phyloP scores from a whole-genome alignment of 92 coral and sea anemone genomes.

The Epizoanthus ramosus region DNA sequence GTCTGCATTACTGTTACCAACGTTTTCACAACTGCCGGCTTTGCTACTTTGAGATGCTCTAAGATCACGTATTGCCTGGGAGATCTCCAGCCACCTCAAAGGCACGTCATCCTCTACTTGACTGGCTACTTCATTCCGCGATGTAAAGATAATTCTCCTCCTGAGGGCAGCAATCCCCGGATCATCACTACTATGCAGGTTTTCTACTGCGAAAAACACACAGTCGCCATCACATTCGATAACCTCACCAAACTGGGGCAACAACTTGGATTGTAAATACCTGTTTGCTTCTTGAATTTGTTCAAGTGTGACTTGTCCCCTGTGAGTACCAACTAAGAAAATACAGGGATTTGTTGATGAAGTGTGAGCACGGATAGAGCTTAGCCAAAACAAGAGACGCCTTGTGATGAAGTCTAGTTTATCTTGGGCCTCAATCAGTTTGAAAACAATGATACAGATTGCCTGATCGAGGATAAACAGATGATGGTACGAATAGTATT shows the following conservation, averaged over 20 bases:
- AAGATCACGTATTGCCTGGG: constrained; percentile 10
- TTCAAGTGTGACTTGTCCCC: neutral
- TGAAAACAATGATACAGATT: constrained; percentile 3
- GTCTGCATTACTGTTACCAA: neutral
- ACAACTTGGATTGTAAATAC: neutral
- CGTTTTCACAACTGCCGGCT: neutral
- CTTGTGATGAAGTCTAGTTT: neutral
- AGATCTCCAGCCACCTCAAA: constrained; percentile 8
- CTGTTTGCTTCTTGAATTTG: neutral
- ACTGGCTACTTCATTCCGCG: neutral
- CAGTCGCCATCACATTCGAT: constrained; percentile 14
- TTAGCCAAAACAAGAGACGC: constrained; percentile 16
- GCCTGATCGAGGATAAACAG: constrained; percentile 18
- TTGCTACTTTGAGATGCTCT: constrained; percentile 1
- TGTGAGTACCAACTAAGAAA: constrained; percentile 13
- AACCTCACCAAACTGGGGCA: constrained; percentile 18
- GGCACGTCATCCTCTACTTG: constrained; percentile 11
- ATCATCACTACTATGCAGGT: neutral
- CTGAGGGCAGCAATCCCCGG: constrained; percentile 1
- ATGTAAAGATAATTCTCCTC: neutral
- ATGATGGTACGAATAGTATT: constrained; percentile 14
- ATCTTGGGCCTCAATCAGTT: neutral
- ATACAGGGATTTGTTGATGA: constrained; percentile 5
- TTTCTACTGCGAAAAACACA: constrained; percentile 21
- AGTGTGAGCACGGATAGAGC: constrained; percentile 7